Conservation (phyloP, 2,888 invertebrate species). For the Myopa testacea region DNA sequence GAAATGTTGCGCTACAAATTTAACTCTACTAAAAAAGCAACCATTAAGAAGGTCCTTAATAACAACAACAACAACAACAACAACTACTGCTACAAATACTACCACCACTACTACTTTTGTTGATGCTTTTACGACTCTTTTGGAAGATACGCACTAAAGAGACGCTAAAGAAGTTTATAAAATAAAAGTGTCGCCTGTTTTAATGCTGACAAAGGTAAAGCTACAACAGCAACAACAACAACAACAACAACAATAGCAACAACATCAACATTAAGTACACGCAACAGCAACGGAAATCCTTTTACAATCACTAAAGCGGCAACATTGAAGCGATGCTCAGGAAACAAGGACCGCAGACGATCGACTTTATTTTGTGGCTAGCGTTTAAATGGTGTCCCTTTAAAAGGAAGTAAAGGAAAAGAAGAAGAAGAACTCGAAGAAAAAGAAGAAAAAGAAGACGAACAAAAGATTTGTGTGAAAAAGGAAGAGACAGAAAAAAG, state of each 20-base stretch:
- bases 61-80: neutral
- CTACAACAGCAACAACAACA: conserved; percentile 13
- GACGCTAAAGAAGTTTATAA: neutral
- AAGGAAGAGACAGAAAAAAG: neutral
- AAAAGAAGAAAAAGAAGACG: neutral
- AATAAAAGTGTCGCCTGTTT: neutral
- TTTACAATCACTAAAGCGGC: conserved; percentile 18
- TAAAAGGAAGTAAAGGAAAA: conserved; percentile 23
- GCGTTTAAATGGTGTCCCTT: conserved; percentile 31
- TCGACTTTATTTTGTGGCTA: conserved; percentile 29
- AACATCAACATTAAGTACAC: neutral
- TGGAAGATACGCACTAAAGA: neutral
- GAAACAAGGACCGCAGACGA: neutral
- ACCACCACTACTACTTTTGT: neutral
- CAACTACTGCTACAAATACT: neutral
- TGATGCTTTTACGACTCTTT: neutral
- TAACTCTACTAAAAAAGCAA: too few species aligned
- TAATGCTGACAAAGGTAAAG: neutral
- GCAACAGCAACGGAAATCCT: conserved; percentile 7
- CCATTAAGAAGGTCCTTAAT: too few species aligned
- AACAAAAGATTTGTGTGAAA: neutral
- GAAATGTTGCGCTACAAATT: too few species aligned
- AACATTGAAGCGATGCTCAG: conserved; percentile 24
- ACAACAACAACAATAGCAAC: neutral
- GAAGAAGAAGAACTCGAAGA: conserved; percentile 1